phyloP scores from a whole-genome alignment of 2,888 invertebrate species.

The Pterobdella sp. region DNA sequence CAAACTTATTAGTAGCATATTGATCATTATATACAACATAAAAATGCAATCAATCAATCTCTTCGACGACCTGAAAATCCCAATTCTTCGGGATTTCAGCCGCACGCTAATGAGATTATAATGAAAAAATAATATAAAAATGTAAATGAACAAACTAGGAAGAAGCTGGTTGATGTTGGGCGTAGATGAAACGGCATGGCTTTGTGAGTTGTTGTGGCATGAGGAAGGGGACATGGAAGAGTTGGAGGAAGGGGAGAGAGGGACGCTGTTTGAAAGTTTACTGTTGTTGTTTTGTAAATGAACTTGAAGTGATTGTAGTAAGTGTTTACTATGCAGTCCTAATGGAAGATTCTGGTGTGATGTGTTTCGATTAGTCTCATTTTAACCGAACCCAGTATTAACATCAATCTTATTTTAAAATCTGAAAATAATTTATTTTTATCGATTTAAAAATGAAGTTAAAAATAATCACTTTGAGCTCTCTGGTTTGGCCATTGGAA shows the following conservation, averaged over 20 bases:
- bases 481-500: background rate
- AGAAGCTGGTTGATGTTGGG: constrained; percentile 40
- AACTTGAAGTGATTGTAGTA: constrained; percentile 22
- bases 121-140: background rate
- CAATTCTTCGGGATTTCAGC: background rate
- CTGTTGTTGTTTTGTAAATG: constrained; percentile 27
- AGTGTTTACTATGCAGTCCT: constrained; percentile 8
- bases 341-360: constrained; percentile 20
- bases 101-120: too few relatives aligned
- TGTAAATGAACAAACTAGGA: constrained; percentile 35
- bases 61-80: too few relatives aligned
- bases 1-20: background rate
- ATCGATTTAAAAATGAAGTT: too few relatives aligned
- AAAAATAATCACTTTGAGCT: background rate
- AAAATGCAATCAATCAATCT: too few relatives aligned
- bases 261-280: constrained; percentile 6
- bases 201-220: constrained; percentile 5
- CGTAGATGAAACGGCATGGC: constrained; percentile 27
- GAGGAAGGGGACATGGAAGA: constrained; percentile 23
- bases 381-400: too few relatives aligned
- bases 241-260: constrained; percentile 10
- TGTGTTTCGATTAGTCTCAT: too few relatives aligned
- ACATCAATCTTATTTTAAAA: too few relatives aligned
- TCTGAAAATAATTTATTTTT: too few relatives aligned
- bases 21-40: background rate